Conservation (phyloP, 2,888 invertebrate species). For the Scelioninae gen. 1 region DNA sequence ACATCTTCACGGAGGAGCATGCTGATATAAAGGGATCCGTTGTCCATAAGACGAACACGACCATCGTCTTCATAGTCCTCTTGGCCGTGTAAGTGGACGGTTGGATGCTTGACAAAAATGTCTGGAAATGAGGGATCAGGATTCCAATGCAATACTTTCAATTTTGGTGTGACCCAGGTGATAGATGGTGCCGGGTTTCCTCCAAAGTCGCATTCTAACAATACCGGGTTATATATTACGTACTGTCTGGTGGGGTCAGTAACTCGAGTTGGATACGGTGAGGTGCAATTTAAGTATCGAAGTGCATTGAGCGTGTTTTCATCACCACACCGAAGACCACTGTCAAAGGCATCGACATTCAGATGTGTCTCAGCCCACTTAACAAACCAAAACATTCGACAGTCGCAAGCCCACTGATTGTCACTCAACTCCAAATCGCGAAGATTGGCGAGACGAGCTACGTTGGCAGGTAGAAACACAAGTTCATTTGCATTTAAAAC, state of each 20-base stretch:
- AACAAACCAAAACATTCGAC: constrained; percentile 92
- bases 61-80: constrained; percentile 81
- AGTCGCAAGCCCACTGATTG: constrained; percentile 94
- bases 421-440: constrained; percentile 88
- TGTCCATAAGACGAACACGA: constrained; percentile 88
- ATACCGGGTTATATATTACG: constrained; percentile 88
- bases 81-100: constrained; percentile 86
- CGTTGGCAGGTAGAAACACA: constrained; percentile 89
- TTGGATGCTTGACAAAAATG: constrained; percentile 88
- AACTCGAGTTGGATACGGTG: constrained; percentile 87
- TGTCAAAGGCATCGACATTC: constrained; percentile 84
- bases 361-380: constrained; percentile 87
- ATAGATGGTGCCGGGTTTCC: constrained; percentile 92
- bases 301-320: constrained; percentile 88
- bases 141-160: constrained; percentile 91
- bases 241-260: constrained; percentile 87
- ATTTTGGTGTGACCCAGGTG: constrained; percentile 93
- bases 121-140: constrained; percentile 89
- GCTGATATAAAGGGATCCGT: constrained; percentile 91
- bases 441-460: constrained; percentile 88
- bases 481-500: constrained; percentile 87
- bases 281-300: constrained; percentile 89
- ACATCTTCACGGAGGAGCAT: constrained; percentile 91
- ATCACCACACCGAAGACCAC: constrained; percentile 87
- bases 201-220: constrained; percentile 90